Conservation (phyloP, 2,113 vertebrate species). For the Lampris incognitus region DNA sequence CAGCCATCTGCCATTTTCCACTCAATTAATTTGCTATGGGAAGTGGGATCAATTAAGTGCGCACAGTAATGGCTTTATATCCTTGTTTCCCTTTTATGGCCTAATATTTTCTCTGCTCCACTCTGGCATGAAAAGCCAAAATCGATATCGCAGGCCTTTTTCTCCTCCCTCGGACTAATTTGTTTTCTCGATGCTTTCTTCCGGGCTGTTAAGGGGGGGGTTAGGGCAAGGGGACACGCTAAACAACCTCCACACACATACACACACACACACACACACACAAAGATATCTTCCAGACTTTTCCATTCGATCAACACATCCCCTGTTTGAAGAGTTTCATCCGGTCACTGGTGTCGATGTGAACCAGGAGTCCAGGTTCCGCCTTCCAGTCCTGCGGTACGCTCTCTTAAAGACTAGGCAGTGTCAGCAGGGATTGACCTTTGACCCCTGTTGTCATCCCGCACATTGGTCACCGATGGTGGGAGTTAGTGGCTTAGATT, state of each 20-base stretch:
- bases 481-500: slow-evolving; percentile 62
- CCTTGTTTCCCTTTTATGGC: slow-evolving; percentile 85
- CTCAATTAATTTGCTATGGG: slow-evolving; percentile 86
- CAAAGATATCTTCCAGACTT: background rate
- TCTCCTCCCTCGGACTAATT: slow-evolving; percentile 74
- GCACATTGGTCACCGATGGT: slow-evolving; percentile 4
- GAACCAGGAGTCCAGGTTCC: no score
- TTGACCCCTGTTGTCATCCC: slow-evolving; percentile 42
- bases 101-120: slow-evolving; percentile 84
- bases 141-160: slow-evolving; percentile 78
- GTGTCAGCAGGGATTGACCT: slow-evolving; percentile 75
- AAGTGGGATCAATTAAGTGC: slow-evolving; percentile 86
- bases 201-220: slow-evolving; percentile 77
- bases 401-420: slow-evolving; percentile 40
- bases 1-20: slow-evolving; percentile 87
- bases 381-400: background rate
- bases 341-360: no score
- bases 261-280: slow-evolving; percentile 32
- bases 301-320: background rate
- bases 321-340: no score
- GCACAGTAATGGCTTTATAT: slow-evolving; percentile 84
- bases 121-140: slow-evolving; percentile 79
- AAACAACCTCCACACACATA: slow-evolving; percentile 40
- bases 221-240: slow-evolving; percentile 48
- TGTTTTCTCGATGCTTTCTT: slow-evolving; percentile 75